Base-by-base conservation (phyloP, 2,888 invertebrate species). In the Adelphocoris suturalis region DNA sequence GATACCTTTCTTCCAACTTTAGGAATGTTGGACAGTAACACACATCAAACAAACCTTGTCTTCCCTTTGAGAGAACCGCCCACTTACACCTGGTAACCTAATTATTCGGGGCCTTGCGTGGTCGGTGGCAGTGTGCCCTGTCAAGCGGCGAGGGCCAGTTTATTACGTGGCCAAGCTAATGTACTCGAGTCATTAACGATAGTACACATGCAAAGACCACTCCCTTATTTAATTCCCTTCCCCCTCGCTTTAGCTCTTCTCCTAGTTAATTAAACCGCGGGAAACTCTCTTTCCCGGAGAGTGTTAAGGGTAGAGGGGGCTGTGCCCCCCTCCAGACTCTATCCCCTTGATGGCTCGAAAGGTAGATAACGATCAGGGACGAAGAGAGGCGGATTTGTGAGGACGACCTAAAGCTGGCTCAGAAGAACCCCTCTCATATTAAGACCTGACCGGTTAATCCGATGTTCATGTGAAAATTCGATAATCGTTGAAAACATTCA, bases 131-230 rank as follows among this genome's bases (percentile, higher is more conserved):
- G 0, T 23, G 23, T n/a, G 68, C 23, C 11, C 68, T 9, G n/a
- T 16, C 61, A 7, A 37, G 23, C 68, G 68, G 68, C 19, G 37
- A 9, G 37, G 9, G 46, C 46, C 37, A 46, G 16, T 80, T 80
- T 80, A 80, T 47, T 37, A 47, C 78, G 78, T 16, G 46, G 46
- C 78, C 37, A 14, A 61, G 85, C 85, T 85, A 85, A 85, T 85
- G 85, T 52, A 85, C 61, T 61, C 28, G 47, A 78, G 78, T 88
- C 76, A 88, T 88, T 88, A 88, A 80, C 88, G 88, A 88, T 88
- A 88, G 88, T 88, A 88, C 88, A 88, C 88, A 88, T 88, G 88
- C 88, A 80, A 68, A 88, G 88, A 80, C 88, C 80, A 76, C 88
- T 88, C 88, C 88, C 88, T 78, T 88, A 88, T 88, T 88, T 61